Percentiles rank a stretch among this genome's conserved stretches.
Conservation (phyloP, 2,113 vertebrate genomes). For the Gymnocephalus cernua region DNA sequence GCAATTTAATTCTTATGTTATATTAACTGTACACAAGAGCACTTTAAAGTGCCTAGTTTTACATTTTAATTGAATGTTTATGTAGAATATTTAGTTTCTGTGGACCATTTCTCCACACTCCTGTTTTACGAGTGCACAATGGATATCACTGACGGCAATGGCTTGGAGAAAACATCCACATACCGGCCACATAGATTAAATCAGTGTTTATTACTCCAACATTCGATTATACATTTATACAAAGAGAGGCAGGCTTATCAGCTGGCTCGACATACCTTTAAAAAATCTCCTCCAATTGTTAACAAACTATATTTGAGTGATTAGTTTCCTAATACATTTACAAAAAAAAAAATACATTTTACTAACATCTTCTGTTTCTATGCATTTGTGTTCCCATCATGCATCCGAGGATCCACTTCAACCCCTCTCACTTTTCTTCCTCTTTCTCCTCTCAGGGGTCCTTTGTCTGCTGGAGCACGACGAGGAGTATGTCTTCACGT, state of each 20-base stretch:
- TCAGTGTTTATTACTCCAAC: neutral
- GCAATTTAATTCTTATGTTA: neutral
- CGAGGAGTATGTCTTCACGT: conserved; percentile 95
- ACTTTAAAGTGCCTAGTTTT: neutral
- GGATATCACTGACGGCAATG: neutral
- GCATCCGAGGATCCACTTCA: neutral
- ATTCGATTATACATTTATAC: conserved; percentile 26
- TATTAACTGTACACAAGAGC: neutral
- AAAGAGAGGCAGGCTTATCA: conserved; percentile 6
- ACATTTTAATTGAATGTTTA: neutral
- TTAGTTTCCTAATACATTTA: too few species aligned
- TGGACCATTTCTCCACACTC: neutral
- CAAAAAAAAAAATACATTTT: too few species aligned
- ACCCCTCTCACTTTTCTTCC: neutral
- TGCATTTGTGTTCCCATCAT: neutral
- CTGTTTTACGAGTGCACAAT: conserved; percentile 1
- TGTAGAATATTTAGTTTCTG: neutral
- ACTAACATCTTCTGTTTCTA: neutral
- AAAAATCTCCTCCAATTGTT: neutral
- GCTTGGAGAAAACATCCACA: neutral
- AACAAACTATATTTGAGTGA: neutral
- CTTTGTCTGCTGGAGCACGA: conserved; percentile 91
- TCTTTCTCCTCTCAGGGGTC: conserved; percentile 77
- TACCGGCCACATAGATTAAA: conserved; percentile 13
- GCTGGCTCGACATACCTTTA: neutral